phyloP scores from a whole-genome alignment of 2,797 vertebrate species.

The Pangasius djambal region DNA sequence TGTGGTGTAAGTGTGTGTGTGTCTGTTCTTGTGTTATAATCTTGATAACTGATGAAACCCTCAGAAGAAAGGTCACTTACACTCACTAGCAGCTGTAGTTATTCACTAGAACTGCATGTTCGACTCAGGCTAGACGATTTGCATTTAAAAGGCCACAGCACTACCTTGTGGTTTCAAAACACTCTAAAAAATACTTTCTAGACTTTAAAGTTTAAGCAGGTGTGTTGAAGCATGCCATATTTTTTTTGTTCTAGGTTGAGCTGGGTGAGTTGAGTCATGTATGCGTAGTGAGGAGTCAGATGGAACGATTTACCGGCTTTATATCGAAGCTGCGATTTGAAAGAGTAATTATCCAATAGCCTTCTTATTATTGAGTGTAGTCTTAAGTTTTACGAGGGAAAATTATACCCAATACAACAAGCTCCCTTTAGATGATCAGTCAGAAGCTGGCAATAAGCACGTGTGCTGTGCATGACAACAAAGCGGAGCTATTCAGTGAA shows the following conservation, averaged over 20 bases:
- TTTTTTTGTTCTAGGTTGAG: not conserved
- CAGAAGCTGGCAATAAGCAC: not conserved
- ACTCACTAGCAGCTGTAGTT: not conserved
- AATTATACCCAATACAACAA: too few species aligned
- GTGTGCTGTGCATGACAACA: not conserved
- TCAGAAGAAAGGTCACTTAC: not conserved
- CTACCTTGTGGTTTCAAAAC: not conserved
- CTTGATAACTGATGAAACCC: not conserved
- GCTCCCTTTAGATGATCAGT: too few species aligned
- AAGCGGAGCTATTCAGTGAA: not conserved
- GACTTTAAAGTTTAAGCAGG: not conserved
- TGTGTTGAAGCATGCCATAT: not conserved
- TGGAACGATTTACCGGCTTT: not conserved
- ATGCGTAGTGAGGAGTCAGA: not conserved
- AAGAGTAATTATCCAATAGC: not conserved
- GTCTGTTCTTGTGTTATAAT: not conserved
- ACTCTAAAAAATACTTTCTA: too few species aligned
- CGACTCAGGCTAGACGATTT: not conserved
- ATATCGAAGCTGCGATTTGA: not conserved
- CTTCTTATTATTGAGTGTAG: not conserved
- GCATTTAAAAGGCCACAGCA: too few species aligned
- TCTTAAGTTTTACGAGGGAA: not conserved
- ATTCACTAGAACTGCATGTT: not conserved
- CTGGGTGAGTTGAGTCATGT: not conserved
- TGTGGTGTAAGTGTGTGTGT: not conserved